Evolutionary conservation across 2,797 vertebrate species (phyloP).

Genomic region (Micrastur ruficollis): DNA sequence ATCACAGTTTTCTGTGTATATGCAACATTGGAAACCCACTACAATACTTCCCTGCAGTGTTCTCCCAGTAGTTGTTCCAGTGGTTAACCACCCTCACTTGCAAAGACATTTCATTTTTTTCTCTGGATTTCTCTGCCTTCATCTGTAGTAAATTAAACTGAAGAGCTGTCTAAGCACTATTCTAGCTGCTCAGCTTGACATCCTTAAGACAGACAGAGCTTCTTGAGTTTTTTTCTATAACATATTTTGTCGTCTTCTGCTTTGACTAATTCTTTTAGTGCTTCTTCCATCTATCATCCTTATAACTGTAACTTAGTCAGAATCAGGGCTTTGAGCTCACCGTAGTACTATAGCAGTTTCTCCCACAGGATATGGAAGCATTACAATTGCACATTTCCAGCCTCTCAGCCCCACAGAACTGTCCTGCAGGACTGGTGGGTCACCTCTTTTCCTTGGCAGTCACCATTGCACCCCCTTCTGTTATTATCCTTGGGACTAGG

Average conservation of each 20-base stretch:
- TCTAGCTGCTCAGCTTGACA: not conserved
- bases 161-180: not conserved
- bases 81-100: not conserved
- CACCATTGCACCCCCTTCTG: not conserved
- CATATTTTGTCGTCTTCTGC: not conserved
- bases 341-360: not conserved
- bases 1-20: not conserved
- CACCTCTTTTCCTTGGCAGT: not conserved
- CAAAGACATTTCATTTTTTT: not conserved
- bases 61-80: not conserved
- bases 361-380: not conserved
- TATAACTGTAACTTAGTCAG: not conserved
- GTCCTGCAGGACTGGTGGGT: rapidly evolving
- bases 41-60: not conserved
- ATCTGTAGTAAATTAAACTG: not conserved
- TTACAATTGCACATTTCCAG: not conserved
- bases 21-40: not conserved
- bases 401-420: not conserved
- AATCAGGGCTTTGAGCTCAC: not conserved
- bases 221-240: not conserved
- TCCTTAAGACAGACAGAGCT: not conserved
- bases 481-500: not conserved
- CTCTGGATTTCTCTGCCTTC: not conserved
- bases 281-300: not conserved
- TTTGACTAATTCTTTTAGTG: not conserved